phyloP scores from a whole-genome alignment of 1,140 invertebrate genomes.

The Hyles euphorbiae region DNA sequence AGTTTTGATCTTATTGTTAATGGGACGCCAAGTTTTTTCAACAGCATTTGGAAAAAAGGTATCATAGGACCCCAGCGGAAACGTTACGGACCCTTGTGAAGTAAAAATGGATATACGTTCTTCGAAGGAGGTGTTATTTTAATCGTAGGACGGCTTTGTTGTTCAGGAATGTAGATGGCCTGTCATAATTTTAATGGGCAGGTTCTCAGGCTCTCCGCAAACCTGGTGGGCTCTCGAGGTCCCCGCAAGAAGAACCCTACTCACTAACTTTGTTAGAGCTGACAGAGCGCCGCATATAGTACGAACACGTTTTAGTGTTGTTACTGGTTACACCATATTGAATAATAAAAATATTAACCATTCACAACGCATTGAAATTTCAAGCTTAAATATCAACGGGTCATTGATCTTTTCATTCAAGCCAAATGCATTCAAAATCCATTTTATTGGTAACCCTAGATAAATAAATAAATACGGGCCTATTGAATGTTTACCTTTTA shows the following conservation, averaged over 20 bases:
- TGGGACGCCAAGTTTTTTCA: slow-evolving; percentile 73
- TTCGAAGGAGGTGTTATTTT: slow-evolving; percentile 72
- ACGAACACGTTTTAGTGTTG: too few species aligned
- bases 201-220: slow-evolving; percentile 51
- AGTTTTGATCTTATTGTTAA: slow-evolving; percentile 75
- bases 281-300: too few species aligned
- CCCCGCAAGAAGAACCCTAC: too few species aligned
- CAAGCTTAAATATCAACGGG: too few species aligned
- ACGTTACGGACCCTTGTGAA: slow-evolving; percentile 68
- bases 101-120: slow-evolving; percentile 68
- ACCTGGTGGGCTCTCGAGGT: slow-evolving; percentile 27
- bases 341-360: not conserved
- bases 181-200: slow-evolving; percentile 71
- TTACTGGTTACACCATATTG: not conserved
- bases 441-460: too few species aligned
- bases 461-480: slow-evolving; percentile 8
- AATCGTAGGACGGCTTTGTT: slow-evolving; percentile 69
- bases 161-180: slow-evolving; percentile 70
- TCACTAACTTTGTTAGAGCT: too few species aligned
- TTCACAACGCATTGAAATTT: too few species aligned
- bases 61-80: slow-evolving; percentile 69
- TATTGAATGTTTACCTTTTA: slow-evolving; percentile 14
- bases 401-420: too few species aligned
- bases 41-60: slow-evolving; percentile 63
- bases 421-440: too few species aligned